Evolutionary conservation across 2,888 invertebrate species (phyloP).

Genomic region (Nephrotoma flavescens): DNA sequence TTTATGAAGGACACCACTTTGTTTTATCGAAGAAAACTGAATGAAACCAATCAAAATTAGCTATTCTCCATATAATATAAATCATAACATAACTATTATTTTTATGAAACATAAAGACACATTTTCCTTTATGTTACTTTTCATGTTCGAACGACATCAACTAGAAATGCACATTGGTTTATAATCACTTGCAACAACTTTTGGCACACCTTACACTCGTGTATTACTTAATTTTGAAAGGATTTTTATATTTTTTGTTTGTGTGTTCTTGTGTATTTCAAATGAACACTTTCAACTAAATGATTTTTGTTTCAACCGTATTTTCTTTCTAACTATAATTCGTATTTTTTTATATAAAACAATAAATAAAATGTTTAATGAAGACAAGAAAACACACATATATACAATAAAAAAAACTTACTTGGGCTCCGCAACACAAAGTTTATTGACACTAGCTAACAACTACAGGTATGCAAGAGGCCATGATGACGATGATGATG

Average conservation of each 20-base stretch:
- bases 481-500: conserved; percentile 2
- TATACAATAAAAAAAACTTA: conserved; percentile 5
- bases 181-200: neutral
- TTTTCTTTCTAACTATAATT: neutral
- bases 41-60: neutral
- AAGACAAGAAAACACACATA: neutral
- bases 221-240: neutral
- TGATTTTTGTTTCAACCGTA: neutral
- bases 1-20: neutral
- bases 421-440: conserved; percentile 5
- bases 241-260: neutral
- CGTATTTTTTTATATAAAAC: neutral
- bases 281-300: neutral
- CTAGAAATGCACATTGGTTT: neutral
- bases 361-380: neutral
- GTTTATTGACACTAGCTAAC: conserved; percentile 7
- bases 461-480: conserved; percentile 6
- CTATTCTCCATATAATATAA: neutral
- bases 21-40: neutral
- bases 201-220: neutral
- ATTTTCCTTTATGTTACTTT: neutral
- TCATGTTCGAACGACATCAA: neutral
- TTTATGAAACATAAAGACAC: neutral
- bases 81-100: neutral
- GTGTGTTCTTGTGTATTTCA: neutral